Evolutionary conservation across 2,888 invertebrate genomes (phyloP).

Genomic region (Hetaerina titia): DNA sequence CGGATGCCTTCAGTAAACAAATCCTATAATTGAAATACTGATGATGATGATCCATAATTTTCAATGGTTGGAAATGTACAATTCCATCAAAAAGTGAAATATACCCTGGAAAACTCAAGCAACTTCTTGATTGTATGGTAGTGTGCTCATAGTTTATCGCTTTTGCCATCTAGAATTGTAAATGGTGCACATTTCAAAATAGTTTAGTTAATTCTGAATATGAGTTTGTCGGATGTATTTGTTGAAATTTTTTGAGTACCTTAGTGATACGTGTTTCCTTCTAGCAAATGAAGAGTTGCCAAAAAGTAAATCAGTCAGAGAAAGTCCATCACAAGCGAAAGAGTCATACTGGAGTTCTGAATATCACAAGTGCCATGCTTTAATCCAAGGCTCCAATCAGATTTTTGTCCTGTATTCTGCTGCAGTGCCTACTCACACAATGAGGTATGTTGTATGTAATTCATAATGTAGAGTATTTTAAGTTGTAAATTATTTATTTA

Average conservation of each 20-base stretch:
- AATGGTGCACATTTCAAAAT: neutral
- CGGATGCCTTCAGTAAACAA: too few species aligned
- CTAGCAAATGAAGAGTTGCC: neutral
- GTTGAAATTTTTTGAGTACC: neutral
- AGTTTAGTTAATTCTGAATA: neutral
- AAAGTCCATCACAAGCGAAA: constrained; percentile 73
- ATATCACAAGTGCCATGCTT: constrained; percentile 91
- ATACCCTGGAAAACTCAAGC: neutral
- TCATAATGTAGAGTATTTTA: neutral
- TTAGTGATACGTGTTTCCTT: neutral
- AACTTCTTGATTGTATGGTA: neutral
- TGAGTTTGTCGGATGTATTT: too few species aligned
- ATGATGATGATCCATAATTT: too few species aligned
- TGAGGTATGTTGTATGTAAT: constrained; percentile 79
- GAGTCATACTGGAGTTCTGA: constrained; percentile 92
- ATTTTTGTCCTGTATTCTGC: constrained; percentile 87
- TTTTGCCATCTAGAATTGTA: neutral
- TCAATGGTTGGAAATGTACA: too few species aligned
- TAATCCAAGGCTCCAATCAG: constrained; percentile 83
- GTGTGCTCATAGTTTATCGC: neutral
- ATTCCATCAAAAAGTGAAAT: too few species aligned
- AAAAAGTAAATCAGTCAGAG: constrained; percentile 15
- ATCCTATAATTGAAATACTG: too few species aligned
- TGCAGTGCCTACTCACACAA: constrained; percentile 86
- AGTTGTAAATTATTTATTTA: too few species aligned